Base-by-base conservation (phyloP, 2,888 invertebrate genomes). In the Venusia cambrica region DNA sequence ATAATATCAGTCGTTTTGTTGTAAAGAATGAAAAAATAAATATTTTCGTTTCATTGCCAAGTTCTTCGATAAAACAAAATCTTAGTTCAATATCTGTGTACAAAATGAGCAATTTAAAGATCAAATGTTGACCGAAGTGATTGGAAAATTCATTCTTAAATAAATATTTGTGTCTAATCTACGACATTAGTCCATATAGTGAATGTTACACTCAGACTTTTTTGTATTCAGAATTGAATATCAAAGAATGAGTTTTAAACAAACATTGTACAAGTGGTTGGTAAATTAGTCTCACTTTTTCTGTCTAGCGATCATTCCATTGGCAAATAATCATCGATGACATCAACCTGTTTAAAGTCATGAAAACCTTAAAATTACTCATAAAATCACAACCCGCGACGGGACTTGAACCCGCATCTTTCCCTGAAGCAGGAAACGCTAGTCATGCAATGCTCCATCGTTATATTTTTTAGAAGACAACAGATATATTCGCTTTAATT, bases 201-300 rank as follows among this genome's bases (percentile, higher is more conserved):
- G 6, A 11, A 6, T 21, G 12, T 21, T n/a, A n/a, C n/a, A n/a
- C n/a, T 21, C 16, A 16, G 11, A 17, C 16, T n/a, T 11, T 11
- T 7, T 10, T 16, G 16, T 17, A 6, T 18, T 5, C 5, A 5
- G 16, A 10, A 2, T 15, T 9, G 2, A n/a, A n/a, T 9, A 14
- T 29, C 7, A 19, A 19, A 8, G 2, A 18, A 14, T 20, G 8
- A 7, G 31, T 28, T 3, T 26, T 12, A 9, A 29, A 9, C 15
- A 38, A 24, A 33, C 8, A 28, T 14, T 27, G 4, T 17, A 18
- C 8, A 27, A 31, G 27, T 27, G 14, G 31, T 37, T 14, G 20
- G 14, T 13, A 17, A 26, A 16, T 31, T 22, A 11, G 14, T 27
- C 11, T 33, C 17, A 21, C n/a, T n/a, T n/a, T n/a, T n/a, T n/a